phyloP scores from a whole-genome alignment of 2,797 vertebrate genomes.

The Philypnodon macrostomus region DNA sequence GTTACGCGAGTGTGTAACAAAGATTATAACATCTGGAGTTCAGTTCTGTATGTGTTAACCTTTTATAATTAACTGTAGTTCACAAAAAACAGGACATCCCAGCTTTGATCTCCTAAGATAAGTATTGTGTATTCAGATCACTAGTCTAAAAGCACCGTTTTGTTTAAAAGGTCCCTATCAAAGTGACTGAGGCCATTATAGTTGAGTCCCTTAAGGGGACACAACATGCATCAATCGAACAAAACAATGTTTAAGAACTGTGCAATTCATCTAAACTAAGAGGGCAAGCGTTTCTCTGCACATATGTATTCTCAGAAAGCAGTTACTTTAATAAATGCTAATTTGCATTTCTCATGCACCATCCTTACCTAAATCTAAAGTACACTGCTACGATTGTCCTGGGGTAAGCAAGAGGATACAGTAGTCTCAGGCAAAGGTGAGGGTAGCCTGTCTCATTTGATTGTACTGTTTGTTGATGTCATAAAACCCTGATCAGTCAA shows the following conservation, averaged over 20 bases:
- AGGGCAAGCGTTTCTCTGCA: constrained; percentile 41
- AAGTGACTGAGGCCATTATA: constrained; percentile 88
- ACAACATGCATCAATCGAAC: constrained; percentile 44
- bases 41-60: constrained; percentile 77
- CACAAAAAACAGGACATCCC: constrained; percentile 83
- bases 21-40: constrained; percentile 78
- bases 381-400: constrained; percentile 65
- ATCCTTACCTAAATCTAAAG: constrained; percentile 42
- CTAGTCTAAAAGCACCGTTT: constrained; percentile 96
- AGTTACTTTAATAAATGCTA: constrained; percentile 42
- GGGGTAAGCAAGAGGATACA: constrained; percentile 55
- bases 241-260: constrained; percentile 56
- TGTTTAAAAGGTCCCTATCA: constrained; percentile 80
- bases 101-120: constrained; percentile 76
- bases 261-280: constrained; percentile 71
- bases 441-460: constrained; percentile 48
- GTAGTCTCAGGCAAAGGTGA: constrained; percentile 43
- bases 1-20: constrained; percentile 69
- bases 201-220: constrained; percentile 81
- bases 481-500: neutral
- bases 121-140: constrained; percentile 77
- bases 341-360: constrained; percentile 44
- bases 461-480: constrained; percentile 39
- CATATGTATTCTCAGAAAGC: constrained; percentile 45
- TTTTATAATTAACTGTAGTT: constrained; percentile 81